Percentiles rank a stretch among this genome's conserved stretches.
Evolutionary conservation across 2,113 vertebrate species (phyloP).

Genomic region (Hucho hucho): DNA sequence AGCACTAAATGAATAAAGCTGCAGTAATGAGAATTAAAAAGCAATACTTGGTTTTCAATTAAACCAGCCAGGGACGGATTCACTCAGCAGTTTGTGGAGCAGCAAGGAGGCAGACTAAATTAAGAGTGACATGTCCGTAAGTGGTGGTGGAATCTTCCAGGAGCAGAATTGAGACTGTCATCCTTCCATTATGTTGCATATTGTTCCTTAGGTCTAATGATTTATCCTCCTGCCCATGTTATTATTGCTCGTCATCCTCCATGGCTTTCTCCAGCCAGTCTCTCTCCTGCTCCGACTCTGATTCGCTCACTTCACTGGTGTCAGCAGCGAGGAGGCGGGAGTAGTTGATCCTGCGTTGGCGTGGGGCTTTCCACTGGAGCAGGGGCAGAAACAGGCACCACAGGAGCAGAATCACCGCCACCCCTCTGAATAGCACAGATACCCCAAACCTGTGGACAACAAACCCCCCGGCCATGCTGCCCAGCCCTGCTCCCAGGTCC

Average conservation of each 20-base stretch:
- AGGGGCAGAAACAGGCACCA: conserved; percentile 77
- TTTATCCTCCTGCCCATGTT: conserved; percentile 30
- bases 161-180: not conserved
- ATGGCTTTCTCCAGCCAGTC: conserved; percentile 89
- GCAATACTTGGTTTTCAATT: conserved; percentile 17
- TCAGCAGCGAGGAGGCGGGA: conserved; percentile 80
- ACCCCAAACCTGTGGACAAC: conserved; percentile 67
- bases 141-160: not conserved
- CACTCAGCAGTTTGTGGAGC: not conserved
- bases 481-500: conserved; percentile 71
- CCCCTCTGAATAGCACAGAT: conserved; percentile 67
- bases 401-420: conserved; percentile 56
- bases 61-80: conserved; percentile 10
- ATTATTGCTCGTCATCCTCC: conserved; percentile 70
- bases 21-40: conserved; percentile 19
- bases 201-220: conserved; percentile 23
- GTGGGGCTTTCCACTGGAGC: conserved; percentile 76
- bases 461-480: conserved; percentile 80
- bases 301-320: conserved; percentile 81
- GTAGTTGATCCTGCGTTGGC: conserved; percentile 83
- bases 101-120: conserved; percentile 9
- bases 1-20: not conserved
- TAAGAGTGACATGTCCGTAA: conserved; percentile 8
- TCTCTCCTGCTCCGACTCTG: conserved; percentile 79
- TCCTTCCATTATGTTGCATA: not conserved